phyloP scores from a whole-genome alignment of 2,888 invertebrate genomes.

The Trachelus iudaicus region DNA sequence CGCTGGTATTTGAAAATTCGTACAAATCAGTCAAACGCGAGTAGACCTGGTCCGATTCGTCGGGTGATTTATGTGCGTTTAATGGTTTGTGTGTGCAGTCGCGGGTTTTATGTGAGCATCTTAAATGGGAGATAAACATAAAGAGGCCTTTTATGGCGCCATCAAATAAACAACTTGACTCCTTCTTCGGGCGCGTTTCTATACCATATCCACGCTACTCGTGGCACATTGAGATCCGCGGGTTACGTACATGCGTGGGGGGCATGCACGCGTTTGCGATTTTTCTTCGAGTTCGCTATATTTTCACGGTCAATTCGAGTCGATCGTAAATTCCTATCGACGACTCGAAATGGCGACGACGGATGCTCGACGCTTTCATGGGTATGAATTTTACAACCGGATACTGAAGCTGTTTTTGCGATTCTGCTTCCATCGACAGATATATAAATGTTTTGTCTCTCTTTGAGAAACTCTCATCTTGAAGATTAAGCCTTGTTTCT shows the following conservation, averaged over 20 bases:
- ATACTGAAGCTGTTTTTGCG: not conserved
- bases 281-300: not conserved
- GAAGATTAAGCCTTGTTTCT: not conserved
- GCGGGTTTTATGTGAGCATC: constrained; percentile 63
- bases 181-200: constrained; percentile 42
- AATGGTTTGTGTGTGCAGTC: constrained; percentile 63
- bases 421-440: not conserved
- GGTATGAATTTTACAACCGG: not conserved
- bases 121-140: constrained; percentile 66
- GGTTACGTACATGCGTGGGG: not conserved
- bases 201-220: not conserved
- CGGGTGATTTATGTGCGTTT: constrained; percentile 61
- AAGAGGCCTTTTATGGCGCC: constrained; percentile 66
- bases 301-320: not conserved
- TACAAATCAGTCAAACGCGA: not conserved
- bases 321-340: not conserved
- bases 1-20: not conserved
- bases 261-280: not conserved
- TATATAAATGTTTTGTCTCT: not conserved
- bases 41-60: constrained; percentile 44
- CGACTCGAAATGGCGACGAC: not conserved
- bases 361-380: not conserved
- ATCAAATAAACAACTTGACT: constrained; percentile 67
- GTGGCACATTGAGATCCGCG: not conserved
- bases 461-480: not conserved